These are phyloP conservation scores for Moxostoma hubbsi DNA, from an alignment of 2,797 vertebrate species.

Conservation along the genomic window DNA sequence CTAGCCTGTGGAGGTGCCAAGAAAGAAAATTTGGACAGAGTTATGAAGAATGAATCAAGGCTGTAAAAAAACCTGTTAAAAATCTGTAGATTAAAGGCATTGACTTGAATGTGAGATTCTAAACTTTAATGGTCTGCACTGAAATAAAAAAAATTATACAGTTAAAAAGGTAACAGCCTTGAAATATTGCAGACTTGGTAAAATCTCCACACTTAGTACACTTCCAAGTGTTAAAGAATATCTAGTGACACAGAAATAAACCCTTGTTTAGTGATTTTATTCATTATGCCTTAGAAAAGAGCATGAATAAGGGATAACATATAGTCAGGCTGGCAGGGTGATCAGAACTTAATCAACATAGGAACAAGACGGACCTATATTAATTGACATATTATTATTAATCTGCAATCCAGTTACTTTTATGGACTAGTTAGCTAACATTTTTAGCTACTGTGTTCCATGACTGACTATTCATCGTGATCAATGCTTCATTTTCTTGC, in stretches of 20 bases:
- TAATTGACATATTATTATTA: too few relatives aligned
- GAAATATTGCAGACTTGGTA: slow-evolving; percentile 36
- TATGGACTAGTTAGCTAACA: too few relatives aligned
- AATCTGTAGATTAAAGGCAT: slow-evolving; percentile 41
- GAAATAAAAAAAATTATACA: slow-evolving; percentile 34
- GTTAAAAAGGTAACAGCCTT: slow-evolving; percentile 38
- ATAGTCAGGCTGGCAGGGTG: too few relatives aligned
- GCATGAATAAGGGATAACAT: background rate
- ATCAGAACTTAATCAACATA: too few relatives aligned
- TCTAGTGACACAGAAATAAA: slow-evolving; percentile 13
- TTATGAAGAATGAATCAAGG: slow-evolving; percentile 52
- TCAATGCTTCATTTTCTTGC: too few relatives aligned
- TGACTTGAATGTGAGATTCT: slow-evolving; percentile 36
- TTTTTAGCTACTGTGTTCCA: too few relatives aligned
- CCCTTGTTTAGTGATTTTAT: slow-evolving; percentile 3
- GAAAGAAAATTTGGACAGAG: slow-evolving; percentile 44
- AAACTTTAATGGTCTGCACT: slow-evolving; percentile 42
- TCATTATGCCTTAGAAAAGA: background rate
- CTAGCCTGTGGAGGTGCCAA: slow-evolving; percentile 44
- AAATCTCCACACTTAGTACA: slow-evolving; percentile 2
- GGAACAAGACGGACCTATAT: too few relatives aligned
- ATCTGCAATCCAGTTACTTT: too few relatives aligned
- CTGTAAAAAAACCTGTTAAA: slow-evolving; percentile 38
- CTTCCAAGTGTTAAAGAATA: slow-evolving; percentile 32
- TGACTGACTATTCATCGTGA: too few relatives aligned